Conservation (phyloP, 2,797 vertebrate genomes). For the Tokudaia muenninki region DNA sequence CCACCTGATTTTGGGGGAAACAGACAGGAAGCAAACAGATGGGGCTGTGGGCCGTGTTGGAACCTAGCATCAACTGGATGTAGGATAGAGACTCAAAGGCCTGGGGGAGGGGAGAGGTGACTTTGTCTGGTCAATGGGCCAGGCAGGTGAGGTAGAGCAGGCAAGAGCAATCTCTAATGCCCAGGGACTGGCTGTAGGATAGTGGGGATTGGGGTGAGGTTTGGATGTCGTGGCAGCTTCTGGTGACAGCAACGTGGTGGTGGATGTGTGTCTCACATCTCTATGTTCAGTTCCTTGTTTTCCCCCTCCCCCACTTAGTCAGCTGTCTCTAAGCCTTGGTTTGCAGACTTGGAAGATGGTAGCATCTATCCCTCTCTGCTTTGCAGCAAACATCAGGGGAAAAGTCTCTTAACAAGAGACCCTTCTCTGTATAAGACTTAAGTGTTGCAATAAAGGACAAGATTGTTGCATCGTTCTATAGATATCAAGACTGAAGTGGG, state of each 20-base stretch:
- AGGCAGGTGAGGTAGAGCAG: not conserved
- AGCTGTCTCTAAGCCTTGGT: slow-evolving; percentile 5
- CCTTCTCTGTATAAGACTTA: not conserved
- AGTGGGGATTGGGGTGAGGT: not conserved
- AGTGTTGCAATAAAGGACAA: not conserved
- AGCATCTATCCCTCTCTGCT: not conserved
- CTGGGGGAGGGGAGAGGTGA: not conserved
- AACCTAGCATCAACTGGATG: no score
- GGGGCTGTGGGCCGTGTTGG: not conserved
- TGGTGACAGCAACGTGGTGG: not conserved
- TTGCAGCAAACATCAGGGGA: not conserved
- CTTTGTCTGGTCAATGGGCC: no score
- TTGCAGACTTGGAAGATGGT: slow-evolving; percentile 27
- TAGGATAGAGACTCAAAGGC: not conserved
- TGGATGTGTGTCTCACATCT: not conserved
- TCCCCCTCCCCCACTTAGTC: not conserved
- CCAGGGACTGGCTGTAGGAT: not conserved
- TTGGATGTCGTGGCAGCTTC: not conserved
- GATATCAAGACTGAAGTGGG: not conserved
- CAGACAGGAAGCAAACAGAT: not conserved
- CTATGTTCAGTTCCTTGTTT: not conserved
- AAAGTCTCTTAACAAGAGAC: not conserved
- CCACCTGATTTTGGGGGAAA: not conserved
- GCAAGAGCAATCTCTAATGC: not conserved
- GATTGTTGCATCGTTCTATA: not conserved